A percentile compares a stretch with the other conserved stretches of the same genome.
Evolutionary conservation across 2,113 vertebrate species (phyloP).

Genomic region (Apteryx mantelli): DNA sequence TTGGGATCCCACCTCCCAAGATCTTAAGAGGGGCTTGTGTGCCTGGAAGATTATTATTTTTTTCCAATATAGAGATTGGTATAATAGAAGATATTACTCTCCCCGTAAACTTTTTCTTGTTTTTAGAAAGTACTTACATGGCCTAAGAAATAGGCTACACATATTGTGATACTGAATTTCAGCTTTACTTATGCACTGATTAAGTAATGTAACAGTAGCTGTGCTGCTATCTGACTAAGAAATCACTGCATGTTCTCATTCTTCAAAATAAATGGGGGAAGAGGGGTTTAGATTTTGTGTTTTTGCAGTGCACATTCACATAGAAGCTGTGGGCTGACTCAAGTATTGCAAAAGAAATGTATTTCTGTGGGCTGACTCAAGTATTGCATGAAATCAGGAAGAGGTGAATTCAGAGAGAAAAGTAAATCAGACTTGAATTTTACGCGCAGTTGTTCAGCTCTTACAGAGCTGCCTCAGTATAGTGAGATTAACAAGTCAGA

Average conservation of each 20-base stretch:
- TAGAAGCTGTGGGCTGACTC: background rate
- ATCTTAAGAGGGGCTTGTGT: background rate
- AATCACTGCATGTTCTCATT: background rate
- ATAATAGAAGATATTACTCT: background rate
- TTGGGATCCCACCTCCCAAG: background rate
- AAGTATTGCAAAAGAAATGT: background rate
- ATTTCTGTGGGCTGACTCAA: background rate
- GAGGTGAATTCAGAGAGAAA: background rate
- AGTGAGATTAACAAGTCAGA: background rate
- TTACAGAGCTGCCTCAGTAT: background rate
- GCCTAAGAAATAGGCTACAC: background rate
- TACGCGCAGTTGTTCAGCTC: background rate
- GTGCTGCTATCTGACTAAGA: background rate
- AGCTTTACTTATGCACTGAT: background rate
- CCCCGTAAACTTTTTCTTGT: background rate
- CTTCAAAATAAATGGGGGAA: background rate
- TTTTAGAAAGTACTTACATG: background rate
- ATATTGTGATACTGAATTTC: background rate
- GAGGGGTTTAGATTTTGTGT: fast-evolving
- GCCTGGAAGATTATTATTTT: background rate
- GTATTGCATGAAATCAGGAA: slow-evolving; percentile 7
- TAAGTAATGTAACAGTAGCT: background rate
- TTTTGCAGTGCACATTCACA: background rate
- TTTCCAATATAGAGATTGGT: background rate
- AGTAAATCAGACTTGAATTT: background rate